A percentile compares a stretch with the other conserved stretches of the same genome.
Conservation (phyloP, 1,140 invertebrate species). For the Pogonognathellus flavescens region DNA sequence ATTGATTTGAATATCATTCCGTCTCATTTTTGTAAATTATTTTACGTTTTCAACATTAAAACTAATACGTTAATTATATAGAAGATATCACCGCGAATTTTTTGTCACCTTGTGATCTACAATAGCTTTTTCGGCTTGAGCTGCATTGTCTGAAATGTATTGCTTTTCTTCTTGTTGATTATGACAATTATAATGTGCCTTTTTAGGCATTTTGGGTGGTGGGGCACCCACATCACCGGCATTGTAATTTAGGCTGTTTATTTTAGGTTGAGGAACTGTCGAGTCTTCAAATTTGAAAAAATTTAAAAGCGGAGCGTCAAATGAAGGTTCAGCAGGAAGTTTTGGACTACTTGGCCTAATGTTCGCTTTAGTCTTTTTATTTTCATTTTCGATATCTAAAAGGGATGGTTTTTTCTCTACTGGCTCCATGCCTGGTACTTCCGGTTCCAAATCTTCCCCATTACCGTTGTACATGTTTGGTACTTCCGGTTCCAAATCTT, state of each 20-base stretch:
- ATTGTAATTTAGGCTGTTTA: neutral
- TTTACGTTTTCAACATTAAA: too few relatives aligned
- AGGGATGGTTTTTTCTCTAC: neutral
- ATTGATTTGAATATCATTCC: too few relatives aligned
- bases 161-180: slow-evolving; percentile 49
- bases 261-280: neutral
- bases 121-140: slow-evolving; percentile 20
- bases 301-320: neutral
- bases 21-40: too few relatives aligned
- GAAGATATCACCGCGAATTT: too few relatives aligned
- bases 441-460: neutral
- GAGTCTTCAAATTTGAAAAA: slow-evolving; percentile 25
- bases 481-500: neutral
- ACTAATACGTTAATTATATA: too few relatives aligned
- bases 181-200: slow-evolving; percentile 59
- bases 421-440: too few relatives aligned
- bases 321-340: neutral
- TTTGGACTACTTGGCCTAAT: neutral
- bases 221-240: slow-evolving; percentile 14
- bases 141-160: slow-evolving; percentile 44
- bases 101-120: slow-evolving; percentile 5
- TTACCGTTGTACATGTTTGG: neutral
- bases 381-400: neutral
- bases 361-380: neutral
- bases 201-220: slow-evolving; percentile 51